Conservation (phyloP, 2,888 invertebrate genomes). For the Leptothorax acervorum region DNA sequence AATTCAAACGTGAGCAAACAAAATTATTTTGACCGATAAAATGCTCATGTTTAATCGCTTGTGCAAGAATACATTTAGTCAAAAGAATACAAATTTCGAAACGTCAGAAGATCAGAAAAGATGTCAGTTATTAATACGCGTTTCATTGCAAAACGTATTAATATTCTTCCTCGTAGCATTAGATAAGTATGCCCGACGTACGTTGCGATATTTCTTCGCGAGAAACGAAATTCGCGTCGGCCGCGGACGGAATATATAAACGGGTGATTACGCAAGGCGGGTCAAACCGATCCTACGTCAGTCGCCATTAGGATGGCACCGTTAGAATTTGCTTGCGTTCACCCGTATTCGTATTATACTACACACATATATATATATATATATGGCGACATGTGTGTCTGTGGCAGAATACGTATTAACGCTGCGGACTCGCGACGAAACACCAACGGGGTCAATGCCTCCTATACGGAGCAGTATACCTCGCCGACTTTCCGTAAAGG, state of each 20-base stretch:
- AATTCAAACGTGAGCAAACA: background rate
- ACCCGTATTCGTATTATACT: constrained; percentile 23
- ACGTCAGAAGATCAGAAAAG: background rate
- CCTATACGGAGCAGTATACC: constrained; percentile 83
- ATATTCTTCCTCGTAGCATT: background rate
- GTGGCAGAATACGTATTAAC: constrained; percentile 57
- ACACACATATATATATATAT: background rate
- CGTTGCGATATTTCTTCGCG: background rate
- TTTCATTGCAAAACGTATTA: background rate
- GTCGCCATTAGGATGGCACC: constrained; percentile 62
- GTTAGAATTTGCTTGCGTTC: constrained; percentile 77
- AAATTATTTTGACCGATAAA: background rate
- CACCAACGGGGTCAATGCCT: constrained; percentile 83
- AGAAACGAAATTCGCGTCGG: constrained; percentile 40
- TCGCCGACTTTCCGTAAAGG: constrained; percentile 80
- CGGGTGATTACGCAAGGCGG: constrained; percentile 67
- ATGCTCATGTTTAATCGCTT: background rate
- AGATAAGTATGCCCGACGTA: background rate
- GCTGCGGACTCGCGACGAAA: constrained; percentile 60
- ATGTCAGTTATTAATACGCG: background rate
- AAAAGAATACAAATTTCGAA: background rate
- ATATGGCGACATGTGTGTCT: constrained; percentile 14
- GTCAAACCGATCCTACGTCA: constrained; percentile 45
- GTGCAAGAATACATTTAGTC: background rate
- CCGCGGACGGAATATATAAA: constrained; percentile 51